Evolutionary conservation across 2,113 vertebrate species (phyloP).

Genomic region (Sprattus sprattus): DNA sequence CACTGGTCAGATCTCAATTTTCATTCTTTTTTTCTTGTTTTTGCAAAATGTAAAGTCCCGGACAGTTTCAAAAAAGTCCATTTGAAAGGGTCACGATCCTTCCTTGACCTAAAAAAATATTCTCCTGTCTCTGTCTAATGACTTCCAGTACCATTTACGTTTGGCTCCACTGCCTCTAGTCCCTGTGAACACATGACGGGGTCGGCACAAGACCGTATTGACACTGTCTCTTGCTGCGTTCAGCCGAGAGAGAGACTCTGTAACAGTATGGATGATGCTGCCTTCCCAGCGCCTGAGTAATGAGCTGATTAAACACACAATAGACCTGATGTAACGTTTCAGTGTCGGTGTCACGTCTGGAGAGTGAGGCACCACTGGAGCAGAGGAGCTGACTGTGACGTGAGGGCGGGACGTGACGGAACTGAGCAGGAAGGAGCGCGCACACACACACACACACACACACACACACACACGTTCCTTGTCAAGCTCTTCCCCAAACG

Average conservation of each 20-base stretch:
- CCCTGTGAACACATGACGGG: neutral
- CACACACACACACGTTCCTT: neutral
- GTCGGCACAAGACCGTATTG: too few relatives aligned
- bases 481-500: conserved; percentile 7
- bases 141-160: neutral
- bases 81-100: too few relatives aligned
- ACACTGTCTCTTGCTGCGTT: neutral
- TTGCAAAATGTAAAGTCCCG: too few relatives aligned
- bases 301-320: neutral
- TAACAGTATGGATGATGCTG: neutral
- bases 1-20: neutral
- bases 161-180: too few relatives aligned
- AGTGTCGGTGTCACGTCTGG: neutral
- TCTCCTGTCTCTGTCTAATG: too few relatives aligned
- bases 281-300: neutral
- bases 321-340: neutral
- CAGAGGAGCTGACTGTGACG: neutral
- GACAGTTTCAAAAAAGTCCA: neutral
- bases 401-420: neutral
- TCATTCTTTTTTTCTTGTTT: neutral
- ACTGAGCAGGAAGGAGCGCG: neutral
- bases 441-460: neutral
- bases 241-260: neutral
- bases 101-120: too few relatives aligned
- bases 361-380: neutral